Conservation (phyloP, 1,140 invertebrate genomes). For the Drosophila neocordata region DNA sequence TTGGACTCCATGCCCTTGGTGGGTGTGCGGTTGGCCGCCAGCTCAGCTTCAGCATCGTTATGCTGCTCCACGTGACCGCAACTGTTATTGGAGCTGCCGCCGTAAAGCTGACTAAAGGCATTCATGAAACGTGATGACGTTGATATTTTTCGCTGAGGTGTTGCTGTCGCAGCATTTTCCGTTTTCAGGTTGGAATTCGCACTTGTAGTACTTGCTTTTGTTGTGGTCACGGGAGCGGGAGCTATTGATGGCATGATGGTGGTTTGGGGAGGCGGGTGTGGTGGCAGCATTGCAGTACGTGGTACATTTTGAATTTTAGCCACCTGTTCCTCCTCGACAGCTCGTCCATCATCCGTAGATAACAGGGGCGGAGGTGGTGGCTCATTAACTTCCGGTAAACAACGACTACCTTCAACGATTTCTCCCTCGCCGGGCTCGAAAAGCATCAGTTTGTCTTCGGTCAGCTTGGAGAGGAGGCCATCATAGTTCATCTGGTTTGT, state of each 20-base stretch:
- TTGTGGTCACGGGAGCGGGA: conserved; percentile 33
- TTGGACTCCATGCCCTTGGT: conserved; percentile 90
- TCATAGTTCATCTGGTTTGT: conserved; percentile 81
- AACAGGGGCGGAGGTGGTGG: conserved; percentile 1
- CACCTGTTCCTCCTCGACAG: conserved; percentile 76
- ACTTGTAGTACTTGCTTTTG: conserved; percentile 30
- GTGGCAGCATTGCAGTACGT: conserved; percentile 26
- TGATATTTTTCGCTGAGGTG: conserved; percentile 78
- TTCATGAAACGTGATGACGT: conserved; percentile 82
- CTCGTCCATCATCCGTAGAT: conserved; percentile 50
- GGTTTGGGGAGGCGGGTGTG: conserved; percentile 16
- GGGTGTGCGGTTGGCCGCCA: conserved; percentile 70
- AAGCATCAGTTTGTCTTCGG: conserved; percentile 74
- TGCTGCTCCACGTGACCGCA: conserved; percentile 59
- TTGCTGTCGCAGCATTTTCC: conserved; percentile 63
- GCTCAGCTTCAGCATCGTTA: conserved; percentile 44
- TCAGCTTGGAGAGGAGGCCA: conserved; percentile 76
- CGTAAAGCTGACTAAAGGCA: conserved; percentile 78
- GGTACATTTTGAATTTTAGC: conserved; percentile 71
- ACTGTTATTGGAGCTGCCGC: conserved; percentile 30
- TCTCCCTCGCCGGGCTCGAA: conserved; percentile 48
- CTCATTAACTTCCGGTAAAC: conserved; percentile 18
- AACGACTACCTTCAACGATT: conserved; percentile 34
- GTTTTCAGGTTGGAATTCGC: conserved; percentile 54
- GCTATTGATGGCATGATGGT: conserved; percentile 21